Conservation (phyloP, 1,140 invertebrate species). For the Bombus consobrinus region DNA sequence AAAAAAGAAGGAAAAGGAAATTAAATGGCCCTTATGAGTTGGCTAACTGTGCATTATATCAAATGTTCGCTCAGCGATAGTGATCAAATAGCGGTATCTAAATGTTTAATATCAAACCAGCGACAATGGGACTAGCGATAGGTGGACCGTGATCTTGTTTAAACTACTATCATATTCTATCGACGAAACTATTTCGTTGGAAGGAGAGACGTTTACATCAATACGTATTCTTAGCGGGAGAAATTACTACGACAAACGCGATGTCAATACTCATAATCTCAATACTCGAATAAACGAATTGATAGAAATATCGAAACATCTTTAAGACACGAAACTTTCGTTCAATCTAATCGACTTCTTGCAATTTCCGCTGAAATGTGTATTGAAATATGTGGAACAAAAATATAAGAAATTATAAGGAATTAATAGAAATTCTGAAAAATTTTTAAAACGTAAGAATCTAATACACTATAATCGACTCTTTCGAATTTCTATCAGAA, state of each 20-base stretch:
- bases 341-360: too few species aligned
- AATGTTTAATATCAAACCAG: slow-evolving; percentile 23
- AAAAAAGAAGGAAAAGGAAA: neutral
- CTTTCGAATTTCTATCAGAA: neutral
- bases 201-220: neutral
- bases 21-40: neutral
- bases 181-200: neutral
- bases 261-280: too few species aligned
- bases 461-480: neutral
- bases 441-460: neutral
- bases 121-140: slow-evolving; percentile 12
- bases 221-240: neutral
- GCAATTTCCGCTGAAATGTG: too few species aligned
- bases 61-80: neutral
- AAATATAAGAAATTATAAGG: too few species aligned
- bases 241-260: neutral
- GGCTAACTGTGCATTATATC: neutral
- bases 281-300: too few species aligned
- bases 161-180: neutral
- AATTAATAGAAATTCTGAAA: neutral
- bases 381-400: too few species aligned
- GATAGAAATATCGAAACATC: too few species aligned
- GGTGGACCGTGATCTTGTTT: neutral
- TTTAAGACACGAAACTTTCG: too few species aligned
- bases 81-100: slow-evolving; percentile 8